Evolutionary conservation across 2,888 invertebrate species (phyloP).

Genomic region (Platycheirus rosarum): DNA sequence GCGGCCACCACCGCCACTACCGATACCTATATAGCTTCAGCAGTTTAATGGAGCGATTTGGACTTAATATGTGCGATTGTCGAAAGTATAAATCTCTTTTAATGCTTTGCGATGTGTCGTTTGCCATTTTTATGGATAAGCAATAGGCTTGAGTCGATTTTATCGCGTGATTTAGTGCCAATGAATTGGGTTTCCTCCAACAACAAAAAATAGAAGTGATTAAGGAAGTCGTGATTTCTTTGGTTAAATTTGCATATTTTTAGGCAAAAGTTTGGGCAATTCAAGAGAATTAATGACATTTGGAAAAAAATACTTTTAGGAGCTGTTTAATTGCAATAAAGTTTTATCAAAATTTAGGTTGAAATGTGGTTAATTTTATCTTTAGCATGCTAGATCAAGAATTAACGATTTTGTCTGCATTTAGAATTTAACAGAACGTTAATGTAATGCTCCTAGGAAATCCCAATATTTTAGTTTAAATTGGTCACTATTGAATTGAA

Average conservation of each 20-base stretch:
- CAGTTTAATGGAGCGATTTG: conserved; percentile 61
- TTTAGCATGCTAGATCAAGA: too few species aligned
- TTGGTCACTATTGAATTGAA: conserved; percentile 25
- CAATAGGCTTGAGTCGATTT: conserved; percentile 31
- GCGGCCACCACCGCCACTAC: conserved; percentile 3
- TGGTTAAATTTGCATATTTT: conserved; percentile 15
- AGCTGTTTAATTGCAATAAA: background rate
- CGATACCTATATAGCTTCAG: background rate
- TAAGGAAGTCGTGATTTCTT: conserved; percentile 23
- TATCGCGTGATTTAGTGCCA: conserved; percentile 37
- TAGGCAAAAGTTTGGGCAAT: background rate
- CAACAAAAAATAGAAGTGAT: background rate
- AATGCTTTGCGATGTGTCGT: conserved; percentile 50
- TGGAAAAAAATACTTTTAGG: conserved; percentile 15
- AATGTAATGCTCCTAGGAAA: too few species aligned
- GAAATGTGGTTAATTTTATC: background rate
- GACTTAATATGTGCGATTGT: conserved; percentile 53
- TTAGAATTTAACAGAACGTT: too few species aligned
- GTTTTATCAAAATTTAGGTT: background rate
- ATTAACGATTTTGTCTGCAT: too few species aligned
- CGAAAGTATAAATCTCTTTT: conserved; percentile 60
- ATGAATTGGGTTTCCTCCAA: background rate
- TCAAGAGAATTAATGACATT: too few species aligned
- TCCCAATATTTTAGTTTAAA: conserved; percentile 46
- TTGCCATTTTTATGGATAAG: conserved; percentile 33